Percentiles rank a stretch among this genome's conserved stretches.
Conservation (phyloP, 2,797 vertebrate genomes). For the Helarctos malayanus region DNA sequence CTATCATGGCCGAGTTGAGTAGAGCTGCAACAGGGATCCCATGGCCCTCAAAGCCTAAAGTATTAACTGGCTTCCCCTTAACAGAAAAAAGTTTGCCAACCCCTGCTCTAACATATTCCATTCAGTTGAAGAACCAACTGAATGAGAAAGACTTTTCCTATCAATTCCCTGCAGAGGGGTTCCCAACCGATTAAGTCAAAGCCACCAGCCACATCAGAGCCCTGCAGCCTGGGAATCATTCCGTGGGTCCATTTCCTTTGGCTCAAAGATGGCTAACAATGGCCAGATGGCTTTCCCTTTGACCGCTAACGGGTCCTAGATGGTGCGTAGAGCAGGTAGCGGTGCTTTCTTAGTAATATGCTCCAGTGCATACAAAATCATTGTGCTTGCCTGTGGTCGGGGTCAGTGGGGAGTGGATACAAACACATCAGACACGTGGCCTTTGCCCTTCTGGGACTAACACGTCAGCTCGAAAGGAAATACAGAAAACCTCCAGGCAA, state of each 20-base stretch:
- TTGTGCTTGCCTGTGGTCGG: fast-evolving
- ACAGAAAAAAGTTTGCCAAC: neutral
- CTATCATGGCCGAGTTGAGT: neutral
- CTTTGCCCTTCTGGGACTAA: neutral
- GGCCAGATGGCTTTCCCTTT: neutral
- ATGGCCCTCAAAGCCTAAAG: neutral
- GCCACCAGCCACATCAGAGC: neutral
- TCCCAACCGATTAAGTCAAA: neutral
- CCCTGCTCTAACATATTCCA: neutral
- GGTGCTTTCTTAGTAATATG: neutral
- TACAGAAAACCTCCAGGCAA: neutral
- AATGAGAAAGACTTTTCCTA: neutral
- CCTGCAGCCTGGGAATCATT: neutral
- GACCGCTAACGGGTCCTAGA: neutral
- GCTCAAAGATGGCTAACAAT: neutral
- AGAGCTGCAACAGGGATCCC: neutral
- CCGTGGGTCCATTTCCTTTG: neutral
- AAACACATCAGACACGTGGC: neutral
- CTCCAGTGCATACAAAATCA: neutral
- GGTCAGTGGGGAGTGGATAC: neutral
- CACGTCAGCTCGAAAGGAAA: neutral
- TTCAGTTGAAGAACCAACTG: neutral
- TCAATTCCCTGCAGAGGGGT: neutral
- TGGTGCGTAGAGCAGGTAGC: neutral
- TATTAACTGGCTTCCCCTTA: constrained; percentile 36